Evolutionary conservation across 2,797 vertebrate genomes (phyloP).

Genomic region (Eptatretus atami): DNA sequence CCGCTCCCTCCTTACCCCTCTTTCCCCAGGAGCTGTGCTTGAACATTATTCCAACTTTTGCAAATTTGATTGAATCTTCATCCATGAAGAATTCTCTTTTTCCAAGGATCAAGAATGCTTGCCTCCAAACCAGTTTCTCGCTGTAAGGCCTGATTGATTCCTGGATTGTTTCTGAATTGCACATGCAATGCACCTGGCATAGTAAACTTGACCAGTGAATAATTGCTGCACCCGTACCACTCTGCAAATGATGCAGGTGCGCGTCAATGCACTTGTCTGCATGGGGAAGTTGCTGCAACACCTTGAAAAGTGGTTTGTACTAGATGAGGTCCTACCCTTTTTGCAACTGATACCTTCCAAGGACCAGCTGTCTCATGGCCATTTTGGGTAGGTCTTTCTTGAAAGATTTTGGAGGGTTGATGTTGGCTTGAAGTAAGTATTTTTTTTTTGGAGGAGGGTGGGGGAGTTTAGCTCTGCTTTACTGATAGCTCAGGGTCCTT

Average conservation of each 20-base stretch:
- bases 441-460: too few species aligned
- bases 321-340: constrained; percentile 93
- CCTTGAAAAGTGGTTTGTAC: constrained; percentile 89
- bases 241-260: constrained; percentile 22
- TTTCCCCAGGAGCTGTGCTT: constrained; percentile 51
- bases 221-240: background rate
- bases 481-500: too few species aligned
- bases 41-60: constrained; percentile 92
- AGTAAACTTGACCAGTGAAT: too few species aligned
- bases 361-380: constrained; percentile 92
- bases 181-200: too few species aligned
- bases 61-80: constrained; percentile 91
- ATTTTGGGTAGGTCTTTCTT: constrained; percentile 35
- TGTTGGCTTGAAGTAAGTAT: too few species aligned
- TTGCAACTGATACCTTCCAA: constrained; percentile 84
- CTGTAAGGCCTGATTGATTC: constrained; percentile 25
- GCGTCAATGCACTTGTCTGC: constrained; percentile 87
- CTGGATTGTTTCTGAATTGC: too few species aligned
- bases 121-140: constrained; percentile 80
- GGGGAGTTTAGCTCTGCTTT: too few species aligned
- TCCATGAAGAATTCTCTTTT: constrained; percentile 98
- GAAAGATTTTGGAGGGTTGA: too few species aligned
- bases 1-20: background rate
- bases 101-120: constrained; percentile 72
- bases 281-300: constrained; percentile 93